Conservation (phyloP, 64 coral and sea anemone species). For the Pocillopora verrucosa region DNA sequence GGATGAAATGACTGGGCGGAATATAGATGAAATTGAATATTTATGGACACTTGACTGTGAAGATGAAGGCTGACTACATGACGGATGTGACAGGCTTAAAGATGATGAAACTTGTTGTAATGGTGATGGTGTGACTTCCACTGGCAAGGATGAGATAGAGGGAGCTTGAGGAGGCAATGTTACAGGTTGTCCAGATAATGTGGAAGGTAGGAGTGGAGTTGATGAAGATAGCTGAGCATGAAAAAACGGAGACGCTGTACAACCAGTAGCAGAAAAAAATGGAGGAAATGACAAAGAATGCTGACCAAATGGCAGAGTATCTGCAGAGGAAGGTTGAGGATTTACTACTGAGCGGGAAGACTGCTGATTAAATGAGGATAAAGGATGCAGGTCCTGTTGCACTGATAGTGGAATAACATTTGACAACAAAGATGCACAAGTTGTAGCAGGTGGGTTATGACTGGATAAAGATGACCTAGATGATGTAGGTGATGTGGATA, state of each 20-base stretch:
- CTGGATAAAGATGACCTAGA: background rate
- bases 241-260: background rate
- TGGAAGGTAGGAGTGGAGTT: background rate
- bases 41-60: too few species aligned
- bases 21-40: background rate
- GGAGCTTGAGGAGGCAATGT: too few species aligned
- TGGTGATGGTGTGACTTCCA: too few species aligned
- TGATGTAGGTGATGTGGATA: background rate
- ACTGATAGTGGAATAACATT: background rate
- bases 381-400: background rate
- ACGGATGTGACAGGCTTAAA: background rate
- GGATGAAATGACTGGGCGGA: too few species aligned
- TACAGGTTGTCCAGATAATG: background rate
- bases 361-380: background rate
- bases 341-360: background rate
- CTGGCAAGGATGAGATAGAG: too few species aligned
- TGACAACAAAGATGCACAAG: background rate
- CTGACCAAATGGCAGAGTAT: too few species aligned
- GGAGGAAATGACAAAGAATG: too few species aligned
- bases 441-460: background rate
- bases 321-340: background rate
- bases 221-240: background rate
- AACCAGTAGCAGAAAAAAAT: too few species aligned
- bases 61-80: too few species aligned
- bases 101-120: too few species aligned